A percentile compares a stretch with the other conserved stretches of the same genome.
Conservation (phyloP, 2,113 vertebrate species). For the Pteropus alecto region DNA sequence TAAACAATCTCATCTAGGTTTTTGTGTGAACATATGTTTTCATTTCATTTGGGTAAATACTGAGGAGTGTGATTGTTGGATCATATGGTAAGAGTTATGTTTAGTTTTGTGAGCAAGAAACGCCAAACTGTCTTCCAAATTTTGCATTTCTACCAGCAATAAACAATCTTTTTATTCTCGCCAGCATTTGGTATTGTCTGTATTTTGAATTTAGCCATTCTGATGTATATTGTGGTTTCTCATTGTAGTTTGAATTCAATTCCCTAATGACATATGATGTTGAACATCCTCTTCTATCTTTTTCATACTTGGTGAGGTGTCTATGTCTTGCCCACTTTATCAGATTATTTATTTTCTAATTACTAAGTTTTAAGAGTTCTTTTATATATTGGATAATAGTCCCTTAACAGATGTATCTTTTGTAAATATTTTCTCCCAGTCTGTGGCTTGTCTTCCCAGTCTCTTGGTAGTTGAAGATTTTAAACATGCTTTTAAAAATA, state of each 20-base stretch:
- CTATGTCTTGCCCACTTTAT: background rate
- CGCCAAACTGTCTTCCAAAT: background rate
- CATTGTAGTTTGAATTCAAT: background rate
- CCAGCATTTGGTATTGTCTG: background rate
- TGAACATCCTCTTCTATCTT: background rate
- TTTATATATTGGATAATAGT: background rate
- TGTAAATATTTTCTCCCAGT: background rate
- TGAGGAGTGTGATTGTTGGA: background rate
- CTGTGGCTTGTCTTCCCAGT: background rate
- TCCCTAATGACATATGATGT: background rate
- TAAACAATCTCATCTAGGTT: background rate
- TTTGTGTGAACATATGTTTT: background rate
- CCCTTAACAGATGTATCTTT: background rate
- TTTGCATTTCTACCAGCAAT: background rate
- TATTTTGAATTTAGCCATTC: background rate
- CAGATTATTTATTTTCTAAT: background rate
- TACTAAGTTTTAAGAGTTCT: background rate
- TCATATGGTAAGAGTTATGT: background rate
- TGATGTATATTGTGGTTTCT: background rate
- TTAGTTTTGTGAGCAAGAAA: background rate
- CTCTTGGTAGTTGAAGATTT: background rate
- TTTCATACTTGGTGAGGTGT: background rate
- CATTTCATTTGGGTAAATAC: background rate
- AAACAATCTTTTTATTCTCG: background rate
- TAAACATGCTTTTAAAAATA: constrained; percentile 11